A percentile compares a stretch with the other conserved stretches of the same genome.
phyloP scores from a whole-genome alignment of 2,888 invertebrate species.

The Iphiclides podalirius region DNA sequence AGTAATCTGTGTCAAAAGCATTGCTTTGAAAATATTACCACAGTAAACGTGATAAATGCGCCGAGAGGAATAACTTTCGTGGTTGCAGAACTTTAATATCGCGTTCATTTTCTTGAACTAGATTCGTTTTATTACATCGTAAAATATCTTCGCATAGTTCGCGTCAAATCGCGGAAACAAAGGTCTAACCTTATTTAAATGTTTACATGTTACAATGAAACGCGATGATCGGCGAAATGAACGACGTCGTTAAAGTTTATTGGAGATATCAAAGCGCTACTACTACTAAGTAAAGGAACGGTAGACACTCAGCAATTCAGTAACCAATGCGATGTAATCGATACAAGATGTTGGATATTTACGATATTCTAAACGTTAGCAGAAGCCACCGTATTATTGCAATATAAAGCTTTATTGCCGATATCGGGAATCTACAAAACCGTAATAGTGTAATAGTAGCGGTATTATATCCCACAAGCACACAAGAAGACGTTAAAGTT shows the following conservation, averaged over 20 bases:
- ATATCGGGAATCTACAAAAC: slow-evolving; percentile 55
- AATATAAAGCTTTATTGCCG: slow-evolving; percentile 69
- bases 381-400: slow-evolving; percentile 51
- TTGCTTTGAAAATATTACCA: slow-evolving; percentile 63
- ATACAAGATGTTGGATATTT: slow-evolving; percentile 56
- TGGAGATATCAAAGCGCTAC: slow-evolving; percentile 9
- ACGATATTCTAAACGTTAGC: slow-evolving; percentile 56
- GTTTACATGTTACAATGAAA: slow-evolving; percentile 22
- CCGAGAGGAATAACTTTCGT: slow-evolving; percentile 51
- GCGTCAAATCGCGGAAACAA: slow-evolving; percentile 18
- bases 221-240: slow-evolving; percentile 17
- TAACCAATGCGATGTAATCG: slow-evolving; percentile 46
- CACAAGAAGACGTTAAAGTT: slow-evolving; percentile 44
- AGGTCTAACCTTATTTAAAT: slow-evolving; percentile 25
- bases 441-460: slow-evolving; percentile 52
- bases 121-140: slow-evolving; percentile 34
- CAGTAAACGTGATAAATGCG: slow-evolving; percentile 65
- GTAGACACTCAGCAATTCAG: slow-evolving; percentile 32
- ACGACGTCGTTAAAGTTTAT: slow-evolving; percentile 22
- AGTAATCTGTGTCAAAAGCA: slow-evolving; percentile 67
- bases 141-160: slow-evolving; percentile 26
- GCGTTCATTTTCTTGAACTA: slow-evolving; percentile 39
- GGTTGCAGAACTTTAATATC: slow-evolving; percentile 52
- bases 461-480: slow-evolving; percentile 44
- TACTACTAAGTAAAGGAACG: slow-evolving; percentile 17